These are phyloP conservation scores for Podabrus alpinus DNA, from an alignment of 2,888 invertebrate species.

Conservation along the genomic window DNA sequence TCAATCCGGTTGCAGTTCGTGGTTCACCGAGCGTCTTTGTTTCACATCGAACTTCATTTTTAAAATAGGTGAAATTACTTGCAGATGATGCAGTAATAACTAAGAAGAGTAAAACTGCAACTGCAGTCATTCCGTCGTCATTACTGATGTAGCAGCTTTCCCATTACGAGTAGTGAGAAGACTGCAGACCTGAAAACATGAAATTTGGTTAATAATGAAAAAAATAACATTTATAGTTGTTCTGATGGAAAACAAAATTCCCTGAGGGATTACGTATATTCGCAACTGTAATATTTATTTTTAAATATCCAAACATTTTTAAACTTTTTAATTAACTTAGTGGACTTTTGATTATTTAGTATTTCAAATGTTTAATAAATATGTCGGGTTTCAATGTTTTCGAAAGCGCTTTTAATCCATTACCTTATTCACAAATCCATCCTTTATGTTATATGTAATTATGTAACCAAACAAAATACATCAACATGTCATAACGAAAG, in stretches of 20 bases:
- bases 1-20: slow-evolving; percentile 50
- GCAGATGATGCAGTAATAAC: slow-evolving; percentile 58
- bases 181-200: slow-evolving; percentile 41
- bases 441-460: background rate
- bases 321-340: background rate
- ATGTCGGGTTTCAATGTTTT: background rate
- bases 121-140: slow-evolving; percentile 52
- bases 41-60: slow-evolving; percentile 42
- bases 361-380: background rate
- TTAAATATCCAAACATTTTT: background rate
- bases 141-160: slow-evolving; percentile 37
- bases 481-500: too few relatives aligned
- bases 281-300: background rate
- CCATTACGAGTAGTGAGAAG: slow-evolving; percentile 30
- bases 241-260: background rate
- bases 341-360: background rate
- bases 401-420: too few relatives aligned
- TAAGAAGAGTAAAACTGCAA: slow-evolving; percentile 51
- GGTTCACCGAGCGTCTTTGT: slow-evolving; percentile 45
- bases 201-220: background rate
- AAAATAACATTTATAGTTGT: background rate
- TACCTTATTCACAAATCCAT: background rate
- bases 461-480: too few relatives aligned
- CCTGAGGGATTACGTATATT: background rate
- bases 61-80: slow-evolving; percentile 47